Evolutionary conservation across 64 coral and sea anemone species (phyloP), one percentile per base, ranked within the genome.

Genomic region (Pocillopora verrucosa): DNA sequence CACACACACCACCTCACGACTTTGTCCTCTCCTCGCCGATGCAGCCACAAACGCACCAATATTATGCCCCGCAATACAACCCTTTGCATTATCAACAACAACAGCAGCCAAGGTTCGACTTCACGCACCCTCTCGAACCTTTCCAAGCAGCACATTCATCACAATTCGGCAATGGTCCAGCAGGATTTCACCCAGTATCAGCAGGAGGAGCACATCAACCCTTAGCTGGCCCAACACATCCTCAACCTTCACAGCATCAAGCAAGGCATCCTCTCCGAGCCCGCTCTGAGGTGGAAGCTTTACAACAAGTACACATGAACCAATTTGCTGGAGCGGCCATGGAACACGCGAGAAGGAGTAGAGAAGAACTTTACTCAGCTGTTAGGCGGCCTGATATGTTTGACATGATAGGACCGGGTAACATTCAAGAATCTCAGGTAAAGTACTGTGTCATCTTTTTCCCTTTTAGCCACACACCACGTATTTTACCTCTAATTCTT

Each of bases 41-140:
- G 95, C 95, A 96, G 86, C 83, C 88, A 64, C 95, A 93, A 74
- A 76, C 95, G 12, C 95, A 96, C 82, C 95, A 93, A 15, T 96
- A 96, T 73, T 96, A 93, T 56, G 88, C 95, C 74, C 84, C 91
- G 11, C 95, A 96, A 80, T 96, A 93, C 61, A 96, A 96, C 69
- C 95, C 95, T 38, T 76, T 96, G 73, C 95, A 96, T 78, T 96
- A 93, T 69, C 91, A 85, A 93, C 95, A 93, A 37, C 82, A 85
- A 67, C 92, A 96, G 64, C 95, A 90, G 36, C 95, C 95, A 70
- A 85, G 95, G 77, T 96, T 96, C 86, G 95, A 96, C 80, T 96
- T 96, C 65, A 89, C 93, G 41, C 95, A 96, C 64, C 86, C 91
- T 61, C 88, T 96, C 19, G 95, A 96, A 79, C 91, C 91, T n/a